phyloP scores from a whole-genome alignment of 2,797 vertebrate species.

The Enteromius unitaeniatus region DNA sequence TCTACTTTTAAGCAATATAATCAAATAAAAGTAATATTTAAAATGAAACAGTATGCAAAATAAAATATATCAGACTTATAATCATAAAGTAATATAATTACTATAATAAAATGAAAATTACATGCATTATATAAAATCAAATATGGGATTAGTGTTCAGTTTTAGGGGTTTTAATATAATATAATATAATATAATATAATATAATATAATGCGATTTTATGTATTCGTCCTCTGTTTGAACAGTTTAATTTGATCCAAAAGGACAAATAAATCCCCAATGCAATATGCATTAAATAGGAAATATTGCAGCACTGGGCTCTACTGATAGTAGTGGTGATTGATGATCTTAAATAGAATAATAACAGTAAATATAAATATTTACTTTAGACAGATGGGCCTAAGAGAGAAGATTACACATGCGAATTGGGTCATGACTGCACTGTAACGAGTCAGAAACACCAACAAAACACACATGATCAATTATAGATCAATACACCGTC shows the following conservation, averaged over 20 bases:
- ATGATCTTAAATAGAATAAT: neutral
- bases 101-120: neutral
- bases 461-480: neutral
- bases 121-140: neutral
- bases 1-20: neutral
- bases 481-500: neutral
- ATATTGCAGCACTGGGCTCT: neutral
- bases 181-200: neutral
- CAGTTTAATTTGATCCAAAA: neutral
- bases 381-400: neutral
- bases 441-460: neutral
- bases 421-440: conserved; percentile 10
- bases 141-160: neutral
- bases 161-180: neutral
- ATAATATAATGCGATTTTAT: neutral
- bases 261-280: neutral
- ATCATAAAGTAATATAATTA: neutral
- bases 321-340: neutral
- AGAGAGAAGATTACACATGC: conserved; percentile 12
- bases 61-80: neutral
- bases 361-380: conserved; percentile 27
- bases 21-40: neutral
- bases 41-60: neutral
- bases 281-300: neutral
- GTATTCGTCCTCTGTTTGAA: neutral